A percentile compares a stretch with the other conserved stretches of the same genome.
These are phyloP conservation scores for Poecilia latipinna DNA, from an alignment of 2,113 vertebrate species.

Conservation along the genomic window DNA sequence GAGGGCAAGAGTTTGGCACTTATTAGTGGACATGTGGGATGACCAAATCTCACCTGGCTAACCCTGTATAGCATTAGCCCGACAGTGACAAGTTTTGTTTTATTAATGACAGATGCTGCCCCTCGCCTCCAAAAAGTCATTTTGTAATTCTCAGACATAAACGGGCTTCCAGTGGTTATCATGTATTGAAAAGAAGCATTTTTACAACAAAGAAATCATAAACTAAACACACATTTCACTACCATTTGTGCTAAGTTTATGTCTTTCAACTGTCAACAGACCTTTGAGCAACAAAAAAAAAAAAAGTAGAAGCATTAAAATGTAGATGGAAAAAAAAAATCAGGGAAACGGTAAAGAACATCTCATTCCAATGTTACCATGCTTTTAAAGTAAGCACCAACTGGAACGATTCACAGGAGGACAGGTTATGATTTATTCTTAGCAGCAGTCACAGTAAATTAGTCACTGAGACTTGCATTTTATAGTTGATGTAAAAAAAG, in stretches of 20 bases:
- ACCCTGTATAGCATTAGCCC: no score
- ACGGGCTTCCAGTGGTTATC: background rate
- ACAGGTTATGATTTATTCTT: background rate
- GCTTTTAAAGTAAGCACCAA: constrained; percentile 45
- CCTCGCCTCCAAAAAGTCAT: no score
- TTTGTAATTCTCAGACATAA: background rate
- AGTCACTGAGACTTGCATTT: background rate
- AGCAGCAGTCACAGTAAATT: background rate
- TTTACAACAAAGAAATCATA: background rate
- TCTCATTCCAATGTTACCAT: constrained; percentile 43
- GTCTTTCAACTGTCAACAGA: background rate
- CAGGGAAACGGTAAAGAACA: background rate
- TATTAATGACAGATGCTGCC: no score
- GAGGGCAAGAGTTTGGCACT: no score
- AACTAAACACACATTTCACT: background rate
- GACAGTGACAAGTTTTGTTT: no score
- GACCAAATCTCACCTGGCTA: no score
- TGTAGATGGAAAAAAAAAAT: background rate
- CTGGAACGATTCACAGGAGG: background rate
- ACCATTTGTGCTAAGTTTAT: background rate
- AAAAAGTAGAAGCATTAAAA: background rate
- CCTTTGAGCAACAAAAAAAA: background rate
- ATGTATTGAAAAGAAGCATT: background rate
- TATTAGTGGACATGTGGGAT: no score
- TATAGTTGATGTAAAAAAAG: background rate